Evolutionary conservation across 2,888 invertebrate genomes (phyloP).

Genomic region (Amphipoea oculea): DNA sequence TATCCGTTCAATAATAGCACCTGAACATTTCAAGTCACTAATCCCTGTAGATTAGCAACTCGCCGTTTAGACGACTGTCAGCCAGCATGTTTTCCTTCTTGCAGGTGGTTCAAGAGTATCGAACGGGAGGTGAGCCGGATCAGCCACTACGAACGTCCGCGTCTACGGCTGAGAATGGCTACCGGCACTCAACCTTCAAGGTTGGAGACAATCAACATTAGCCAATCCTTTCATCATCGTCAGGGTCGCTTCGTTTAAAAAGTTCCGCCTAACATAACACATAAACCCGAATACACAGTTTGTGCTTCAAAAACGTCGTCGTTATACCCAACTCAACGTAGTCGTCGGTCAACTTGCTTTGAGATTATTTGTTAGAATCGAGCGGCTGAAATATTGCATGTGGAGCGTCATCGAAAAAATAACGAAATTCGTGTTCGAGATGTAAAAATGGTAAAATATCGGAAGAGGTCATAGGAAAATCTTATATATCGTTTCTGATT

Average conservation of each 20-base stretch:
- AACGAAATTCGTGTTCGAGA: constrained; percentile 29
- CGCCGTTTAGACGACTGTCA: not conserved
- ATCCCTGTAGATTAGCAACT: not conserved
- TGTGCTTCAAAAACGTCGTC: constrained; percentile 43
- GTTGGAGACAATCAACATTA: constrained; percentile 66
- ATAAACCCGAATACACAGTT: constrained; percentile 27
- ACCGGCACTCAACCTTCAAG: constrained; percentile 77
- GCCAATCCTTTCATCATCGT: constrained; percentile 5
- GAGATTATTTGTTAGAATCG: not conserved
- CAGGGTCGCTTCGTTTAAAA: constrained; percentile 22
- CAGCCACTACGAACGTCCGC: constrained; percentile 76
- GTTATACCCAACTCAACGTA: not conserved
- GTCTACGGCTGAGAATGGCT: constrained; percentile 78
- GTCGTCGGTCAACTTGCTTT: not conserved
- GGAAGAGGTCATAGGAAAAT: constrained; percentile 28
- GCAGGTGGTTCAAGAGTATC: constrained; percentile 81
- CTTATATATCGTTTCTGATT: constrained; percentile 5
- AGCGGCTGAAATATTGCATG: constrained; percentile 8
- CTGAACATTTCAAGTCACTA: too few relatives aligned
- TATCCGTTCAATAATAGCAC: not conserved
- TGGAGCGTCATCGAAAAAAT: constrained; percentile 6
- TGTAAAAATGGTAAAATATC: constrained; percentile 40
- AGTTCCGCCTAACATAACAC: constrained; percentile 20
- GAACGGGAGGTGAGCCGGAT: constrained; percentile 68
- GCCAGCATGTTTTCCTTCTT: not conserved